Evolutionary conservation across 2,113 vertebrate species (phyloP), one percentile per base, ranked within the genome.

Genomic region (Caranx melampygus): DNA sequence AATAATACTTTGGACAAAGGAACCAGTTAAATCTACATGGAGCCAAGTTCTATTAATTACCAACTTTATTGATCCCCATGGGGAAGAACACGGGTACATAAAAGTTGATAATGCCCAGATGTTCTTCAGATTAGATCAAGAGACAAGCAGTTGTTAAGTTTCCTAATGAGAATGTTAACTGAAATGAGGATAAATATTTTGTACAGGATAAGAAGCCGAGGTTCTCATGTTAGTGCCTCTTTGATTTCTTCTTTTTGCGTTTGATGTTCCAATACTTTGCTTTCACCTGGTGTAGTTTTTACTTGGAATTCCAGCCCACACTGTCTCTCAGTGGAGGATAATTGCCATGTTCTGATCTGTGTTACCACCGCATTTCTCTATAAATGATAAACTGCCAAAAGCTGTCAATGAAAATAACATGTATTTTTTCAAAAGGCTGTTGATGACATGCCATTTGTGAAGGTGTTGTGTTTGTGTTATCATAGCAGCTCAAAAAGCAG

Each of bases 401-500:
- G 72, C n/a, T 61, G 16, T 45, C 57, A 57, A 4, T 52, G 26
- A 60, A 72, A 72, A 61, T 34, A 18, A 21, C 1, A 18, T n/a
- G 1, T 37, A 21, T 44, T 44, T 44, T 11, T 11, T 70, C 15
- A 78, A 78, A 13, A 69, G 37, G 35, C 40, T 60, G 65, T 55
- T 57, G 44, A 68, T 75, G 62, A 72, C 57, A 55, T 58, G 34
- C n/a, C 34, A 34, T 85, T 74, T 55, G 35, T 63, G 51, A 58
- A 65, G 63, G 64, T 83, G 55, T 75, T 58, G 15, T 79, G 78
- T 74, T 81, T 42, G 81, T 70, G 64, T 86, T 76, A 70, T 85
- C 60, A 55, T 52, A 44, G 77, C 70, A 67, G 79, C 65, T 90
- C 84, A 88, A 86, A 91, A 83, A 80, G 83, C 80, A 81, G 65